phyloP scores from a whole-genome alignment of 2,888 invertebrate species.

The Volucella zonaria region DNA sequence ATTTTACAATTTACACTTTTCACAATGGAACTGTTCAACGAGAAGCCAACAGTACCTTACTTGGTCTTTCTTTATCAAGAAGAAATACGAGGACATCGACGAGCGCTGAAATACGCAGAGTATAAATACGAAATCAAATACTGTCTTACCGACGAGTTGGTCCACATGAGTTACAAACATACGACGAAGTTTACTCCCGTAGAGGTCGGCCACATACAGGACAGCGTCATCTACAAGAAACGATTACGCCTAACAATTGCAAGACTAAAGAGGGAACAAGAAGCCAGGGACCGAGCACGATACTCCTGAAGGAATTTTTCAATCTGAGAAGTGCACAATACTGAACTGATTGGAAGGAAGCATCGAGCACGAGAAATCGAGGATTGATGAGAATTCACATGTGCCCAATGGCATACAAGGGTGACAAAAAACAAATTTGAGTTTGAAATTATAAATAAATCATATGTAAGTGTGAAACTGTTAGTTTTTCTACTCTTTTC shows the following conservation, averaged over 20 bases:
- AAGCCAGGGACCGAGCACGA: neutral
- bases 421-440: too few relatives aligned
- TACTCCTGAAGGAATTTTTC: neutral
- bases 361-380: too few relatives aligned
- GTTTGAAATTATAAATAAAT: too few relatives aligned
- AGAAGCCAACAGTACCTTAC: slow-evolving; percentile 11
- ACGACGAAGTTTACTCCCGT: slow-evolving; percentile 5
- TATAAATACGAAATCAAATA: slow-evolving; percentile 35
- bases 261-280: slow-evolving; percentile 16
- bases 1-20: neutral
- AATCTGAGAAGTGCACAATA: too few relatives aligned
- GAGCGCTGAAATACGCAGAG: neutral
- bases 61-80: slow-evolving; percentile 13
- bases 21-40: neutral
- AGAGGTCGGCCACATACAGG: slow-evolving; percentile 52
- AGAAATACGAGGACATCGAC: neutral
- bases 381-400: too few relatives aligned
- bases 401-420: too few relatives aligned
- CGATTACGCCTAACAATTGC: slow-evolving; percentile 36
- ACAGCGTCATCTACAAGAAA: slow-evolving; percentile 60
- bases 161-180: slow-evolving; percentile 25
- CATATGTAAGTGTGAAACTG: too few relatives aligned
- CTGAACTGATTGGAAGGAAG: too few relatives aligned
- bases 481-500: too few relatives aligned
- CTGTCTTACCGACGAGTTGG: slow-evolving; percentile 27